A percentile compares a stretch with the other conserved stretches of the same genome.
Conservation (phyloP, 2,888 invertebrate genomes). For the Cordilura impudica region DNA sequence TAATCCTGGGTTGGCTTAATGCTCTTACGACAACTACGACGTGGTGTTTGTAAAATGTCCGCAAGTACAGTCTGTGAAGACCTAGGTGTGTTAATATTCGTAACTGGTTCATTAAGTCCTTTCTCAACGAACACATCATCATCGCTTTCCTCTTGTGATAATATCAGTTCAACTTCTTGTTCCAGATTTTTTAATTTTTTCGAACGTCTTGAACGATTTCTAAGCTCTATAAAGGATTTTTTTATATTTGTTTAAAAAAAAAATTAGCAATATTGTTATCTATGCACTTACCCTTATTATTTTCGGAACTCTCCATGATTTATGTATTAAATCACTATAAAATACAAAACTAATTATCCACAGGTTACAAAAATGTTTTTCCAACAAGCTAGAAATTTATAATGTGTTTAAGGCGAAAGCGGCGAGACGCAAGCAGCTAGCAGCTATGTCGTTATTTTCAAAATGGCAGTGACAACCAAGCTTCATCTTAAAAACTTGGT, state of each 20-base stretch:
- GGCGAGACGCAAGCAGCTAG: no score
- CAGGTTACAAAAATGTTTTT: neutral
- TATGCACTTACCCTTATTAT: slow-evolving; percentile 21
- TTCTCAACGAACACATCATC: neutral
- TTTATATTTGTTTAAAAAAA: neutral
- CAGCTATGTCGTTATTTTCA: slow-evolving; percentile 55
- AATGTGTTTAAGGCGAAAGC: no score
- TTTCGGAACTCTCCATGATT: neutral
- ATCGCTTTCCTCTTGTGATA: slow-evolving; percentile 54
- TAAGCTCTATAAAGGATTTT: neutral
- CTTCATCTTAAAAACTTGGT: neutral
- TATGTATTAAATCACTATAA: neutral
- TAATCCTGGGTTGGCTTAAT: slow-evolving; percentile 73
- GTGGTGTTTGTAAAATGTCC: slow-evolving; percentile 67
- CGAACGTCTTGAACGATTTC: slow-evolving; percentile 13
- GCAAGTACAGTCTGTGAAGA: neutral
- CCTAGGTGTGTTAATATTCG: slow-evolving; percentile 21
- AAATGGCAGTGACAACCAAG: slow-evolving; percentile 42
- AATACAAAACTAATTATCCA: neutral
- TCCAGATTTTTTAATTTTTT: slow-evolving; percentile 50
- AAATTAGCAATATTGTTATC: neutral
- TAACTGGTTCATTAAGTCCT: neutral
- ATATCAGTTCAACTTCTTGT: slow-evolving; percentile 52
- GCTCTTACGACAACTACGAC: slow-evolving; percentile 73
- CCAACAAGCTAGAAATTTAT: no score